These are phyloP conservation scores for Ephestia elutella DNA, from an alignment of 1,140 invertebrate species.

Conservation along the genomic window DNA sequence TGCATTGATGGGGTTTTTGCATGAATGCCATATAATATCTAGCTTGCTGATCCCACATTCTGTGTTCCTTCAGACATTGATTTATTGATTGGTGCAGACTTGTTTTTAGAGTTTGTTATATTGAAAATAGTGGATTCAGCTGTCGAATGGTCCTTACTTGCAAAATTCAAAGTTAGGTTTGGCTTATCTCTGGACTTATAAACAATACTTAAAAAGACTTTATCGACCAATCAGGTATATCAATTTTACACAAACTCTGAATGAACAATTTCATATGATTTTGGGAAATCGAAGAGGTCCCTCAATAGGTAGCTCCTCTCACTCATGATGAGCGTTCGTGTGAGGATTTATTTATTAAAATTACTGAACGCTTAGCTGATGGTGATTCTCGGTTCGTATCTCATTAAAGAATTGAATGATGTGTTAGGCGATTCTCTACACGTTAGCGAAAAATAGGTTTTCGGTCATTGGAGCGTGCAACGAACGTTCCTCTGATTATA, in stretches of 20 bases:
- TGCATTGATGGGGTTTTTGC: background rate
- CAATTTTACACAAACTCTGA: slow-evolving; percentile 16
- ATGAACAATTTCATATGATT: slow-evolving; percentile 20
- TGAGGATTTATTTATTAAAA: slow-evolving; percentile 16
- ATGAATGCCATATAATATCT: slow-evolving; percentile 16
- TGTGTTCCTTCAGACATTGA: slow-evolving; percentile 16
- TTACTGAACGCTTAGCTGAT: slow-evolving; percentile 16
- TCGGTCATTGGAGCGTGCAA: slow-evolving; percentile 31
- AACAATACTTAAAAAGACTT: slow-evolving; percentile 5
- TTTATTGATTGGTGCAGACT: slow-evolving; percentile 18
- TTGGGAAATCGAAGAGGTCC: slow-evolving; percentile 30
- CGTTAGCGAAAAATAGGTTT: slow-evolving; percentile 20
- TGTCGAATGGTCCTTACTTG: slow-evolving; percentile 11
- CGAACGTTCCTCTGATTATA: slow-evolving; percentile 17
- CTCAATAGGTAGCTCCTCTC: background rate
- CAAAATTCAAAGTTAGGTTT: slow-evolving; percentile 18
- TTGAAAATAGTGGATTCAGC: slow-evolving; percentile 14
- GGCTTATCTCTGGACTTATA: slow-evolving; percentile 14
- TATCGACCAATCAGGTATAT: slow-evolving; percentile 8
- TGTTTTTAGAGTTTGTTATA: slow-evolving; percentile 18
- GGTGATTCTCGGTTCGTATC: slow-evolving; percentile 26
- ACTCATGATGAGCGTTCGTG: slow-evolving; percentile 21
- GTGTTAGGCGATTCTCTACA: slow-evolving; percentile 9
- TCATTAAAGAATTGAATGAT: slow-evolving; percentile 20
- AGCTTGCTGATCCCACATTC: slow-evolving; percentile 20